These are phyloP conservation scores for Typhlomys cinereus DNA, from an alignment of 2,113 vertebrate genomes.

Conservation along the genomic window DNA sequence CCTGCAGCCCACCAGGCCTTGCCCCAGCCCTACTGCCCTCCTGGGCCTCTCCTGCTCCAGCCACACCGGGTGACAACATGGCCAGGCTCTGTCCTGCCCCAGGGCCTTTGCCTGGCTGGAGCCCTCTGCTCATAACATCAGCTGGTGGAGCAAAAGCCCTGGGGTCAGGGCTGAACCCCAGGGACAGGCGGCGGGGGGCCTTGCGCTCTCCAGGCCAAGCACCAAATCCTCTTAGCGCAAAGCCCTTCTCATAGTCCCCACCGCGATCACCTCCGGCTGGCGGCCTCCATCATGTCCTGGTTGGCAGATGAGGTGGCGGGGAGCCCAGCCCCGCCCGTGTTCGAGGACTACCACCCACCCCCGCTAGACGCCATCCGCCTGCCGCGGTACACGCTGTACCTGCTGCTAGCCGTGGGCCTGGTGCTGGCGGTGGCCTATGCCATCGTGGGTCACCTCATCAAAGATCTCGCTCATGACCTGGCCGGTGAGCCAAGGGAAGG, in stretches of 20 bases:
- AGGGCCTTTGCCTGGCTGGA: not conserved
- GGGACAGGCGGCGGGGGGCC: not conserved
- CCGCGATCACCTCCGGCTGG: not conserved
- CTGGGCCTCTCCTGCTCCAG: not conserved
- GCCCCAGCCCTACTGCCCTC: rapidly evolving
- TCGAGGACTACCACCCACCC: constrained; percentile 89
- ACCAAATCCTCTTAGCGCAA: constrained; percentile 74
- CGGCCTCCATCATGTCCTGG: not conserved
- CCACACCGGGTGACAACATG: rapidly evolving
- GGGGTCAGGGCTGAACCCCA: not conserved
- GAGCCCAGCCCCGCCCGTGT: constrained; percentile 78
- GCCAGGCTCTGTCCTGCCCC: not conserved
- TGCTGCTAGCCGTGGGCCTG: constrained; percentile 88
- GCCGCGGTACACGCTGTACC: constrained; percentile 89
- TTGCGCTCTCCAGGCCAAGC: not conserved
- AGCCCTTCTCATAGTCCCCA: constrained; percentile 51
- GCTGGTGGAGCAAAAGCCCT: not conserved
- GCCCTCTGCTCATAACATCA: too few species aligned
- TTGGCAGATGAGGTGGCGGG: not conserved
- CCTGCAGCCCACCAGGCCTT: not conserved
- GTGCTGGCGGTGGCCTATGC: constrained; percentile 91
- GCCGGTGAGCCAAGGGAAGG: constrained; percentile 85
- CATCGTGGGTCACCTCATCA: constrained; percentile 95
- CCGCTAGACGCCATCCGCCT: constrained; percentile 90
- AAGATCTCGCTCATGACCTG: constrained; percentile 92